A percentile compares a stretch with the other conserved stretches of the same genome.
These are phyloP conservation scores for Gallinago paraguaiae DNA, from an alignment of 2,113 vertebrate species.

Conservation along the genomic window DNA sequence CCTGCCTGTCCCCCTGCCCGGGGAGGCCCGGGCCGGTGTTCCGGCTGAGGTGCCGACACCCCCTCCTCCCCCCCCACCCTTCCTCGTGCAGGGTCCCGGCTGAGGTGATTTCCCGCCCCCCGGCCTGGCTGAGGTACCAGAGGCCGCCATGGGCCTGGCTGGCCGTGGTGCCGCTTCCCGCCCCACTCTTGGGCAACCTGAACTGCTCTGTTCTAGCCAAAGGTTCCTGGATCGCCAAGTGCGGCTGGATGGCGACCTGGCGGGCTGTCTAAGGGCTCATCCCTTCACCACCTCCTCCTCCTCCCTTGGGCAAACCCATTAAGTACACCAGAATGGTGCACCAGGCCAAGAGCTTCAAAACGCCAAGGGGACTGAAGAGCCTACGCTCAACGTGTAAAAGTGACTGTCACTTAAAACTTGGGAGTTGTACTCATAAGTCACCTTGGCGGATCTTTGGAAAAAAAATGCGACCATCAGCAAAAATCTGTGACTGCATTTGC, in stretches of 20 bases:
- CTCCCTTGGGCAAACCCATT: not conserved
- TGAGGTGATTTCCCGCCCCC: not conserved
- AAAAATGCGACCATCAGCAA: not conserved
- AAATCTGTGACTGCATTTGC: not conserved
- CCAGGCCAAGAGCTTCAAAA: not conserved
- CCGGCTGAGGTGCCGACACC: too few species aligned
- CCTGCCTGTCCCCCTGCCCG: not conserved
- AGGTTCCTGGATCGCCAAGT: not conserved
- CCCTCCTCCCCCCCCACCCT: too few species aligned
- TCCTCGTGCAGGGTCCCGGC: not conserved
- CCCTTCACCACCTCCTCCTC: not conserved
- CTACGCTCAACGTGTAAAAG: not conserved
- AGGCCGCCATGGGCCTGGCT: not conserved
- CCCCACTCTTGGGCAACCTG: not conserved
- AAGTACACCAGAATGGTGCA: not conserved
- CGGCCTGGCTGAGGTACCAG: too few species aligned
- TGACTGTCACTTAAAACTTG: fast-evolving
- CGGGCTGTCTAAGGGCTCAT: not conserved
- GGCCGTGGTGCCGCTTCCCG: fast-evolving
- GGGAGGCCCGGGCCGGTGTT: too few species aligned
- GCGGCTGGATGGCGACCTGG: fast-evolving
- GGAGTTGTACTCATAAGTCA: fast-evolving
- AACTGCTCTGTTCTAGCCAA: fast-evolving
- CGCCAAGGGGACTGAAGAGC: not conserved
- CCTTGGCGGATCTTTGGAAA: not conserved